Evolutionary conservation across 2,888 invertebrate species (phyloP), one percentile per base, ranked within the genome.

Genomic region (Microdon myrmicae): DNA sequence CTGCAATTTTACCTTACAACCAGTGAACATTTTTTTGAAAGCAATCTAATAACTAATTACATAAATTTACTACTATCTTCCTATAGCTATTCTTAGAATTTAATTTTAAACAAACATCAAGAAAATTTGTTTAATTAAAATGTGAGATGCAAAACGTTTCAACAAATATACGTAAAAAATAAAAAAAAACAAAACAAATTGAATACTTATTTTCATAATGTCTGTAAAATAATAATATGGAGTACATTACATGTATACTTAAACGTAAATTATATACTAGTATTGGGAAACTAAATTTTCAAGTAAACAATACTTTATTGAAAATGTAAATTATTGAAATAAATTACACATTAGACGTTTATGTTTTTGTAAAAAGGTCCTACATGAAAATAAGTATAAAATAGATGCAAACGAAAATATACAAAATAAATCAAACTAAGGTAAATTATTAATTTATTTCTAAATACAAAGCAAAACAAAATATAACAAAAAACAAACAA

Each of bases 181-280:
- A 22, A 6, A 22, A 22, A 22, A 22, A 5, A 22, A 28, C 14
- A 17, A 29, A 49, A 31, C 31, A 53, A 61, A 64, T 55, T 59
- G 61, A 68, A 67, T 48, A 61, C 59, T 60, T 67, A 67, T 68
- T 66, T 59, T 66, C 55, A 59, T 64, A 67, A 59, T 45, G 67
- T 64, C 55, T 67, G 56, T 49, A 69, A 68, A 69, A 66, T 61
- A 66, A 55, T 17, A 48, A 48, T 55, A 58, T 66, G 69, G 69
- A 68, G 68, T 68, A 69, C 69, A 70, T 68, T 67, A 71, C 68
- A 68, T 68, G 69, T 69, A 70, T 68, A 70, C 69, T 68, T 61
- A 53, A 66, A 59, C 48, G 53, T 48, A 12, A 25, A 67, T 67
- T 44, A 60, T 47, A 54, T 64, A 54, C 56, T 49, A 55, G 64